phyloP scores from a whole-genome alignment of 1,140 invertebrate species.

The Drosophila watanabei region DNA sequence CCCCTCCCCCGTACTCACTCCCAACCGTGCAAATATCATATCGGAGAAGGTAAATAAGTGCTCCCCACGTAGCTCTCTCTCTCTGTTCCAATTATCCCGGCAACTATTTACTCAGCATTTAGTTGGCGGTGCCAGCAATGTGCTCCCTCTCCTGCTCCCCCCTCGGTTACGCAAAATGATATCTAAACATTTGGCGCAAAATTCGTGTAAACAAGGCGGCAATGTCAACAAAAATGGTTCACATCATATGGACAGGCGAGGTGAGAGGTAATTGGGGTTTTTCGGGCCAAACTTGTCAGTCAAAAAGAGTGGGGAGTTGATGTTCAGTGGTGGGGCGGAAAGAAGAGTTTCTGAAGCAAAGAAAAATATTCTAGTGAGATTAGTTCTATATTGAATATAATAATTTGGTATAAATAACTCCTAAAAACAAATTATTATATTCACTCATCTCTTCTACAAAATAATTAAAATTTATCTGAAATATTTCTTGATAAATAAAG shows the following conservation, averaged over 20 bases:
- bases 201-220: slow-evolving; percentile 65
- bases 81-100: slow-evolving; percentile 63
- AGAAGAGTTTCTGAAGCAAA: neutral
- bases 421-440: no score
- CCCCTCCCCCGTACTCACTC: neutral
- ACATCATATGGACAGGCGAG: slow-evolving; percentile 46
- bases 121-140: slow-evolving; percentile 43
- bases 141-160: neutral
- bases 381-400: no score
- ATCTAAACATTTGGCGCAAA: slow-evolving; percentile 58
- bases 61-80: slow-evolving; percentile 43
- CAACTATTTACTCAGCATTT: slow-evolving; percentile 74
- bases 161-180: slow-evolving; percentile 61
- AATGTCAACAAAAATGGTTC: slow-evolving; percentile 71
- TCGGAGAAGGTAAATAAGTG: slow-evolving; percentile 67
- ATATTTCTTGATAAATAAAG: no score
- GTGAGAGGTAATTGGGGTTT: slow-evolving; percentile 28
- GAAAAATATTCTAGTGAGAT: no score
- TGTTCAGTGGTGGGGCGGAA: neutral
- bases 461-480: no score
- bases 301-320: slow-evolving; percentile 28
- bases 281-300: slow-evolving; percentile 32
- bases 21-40: slow-evolving; percentile 41
- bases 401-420: no score
- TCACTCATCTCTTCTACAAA: no score